phyloP scores from a whole-genome alignment of 2,797 vertebrate species.

The Sebastolobus alascanus region DNA sequence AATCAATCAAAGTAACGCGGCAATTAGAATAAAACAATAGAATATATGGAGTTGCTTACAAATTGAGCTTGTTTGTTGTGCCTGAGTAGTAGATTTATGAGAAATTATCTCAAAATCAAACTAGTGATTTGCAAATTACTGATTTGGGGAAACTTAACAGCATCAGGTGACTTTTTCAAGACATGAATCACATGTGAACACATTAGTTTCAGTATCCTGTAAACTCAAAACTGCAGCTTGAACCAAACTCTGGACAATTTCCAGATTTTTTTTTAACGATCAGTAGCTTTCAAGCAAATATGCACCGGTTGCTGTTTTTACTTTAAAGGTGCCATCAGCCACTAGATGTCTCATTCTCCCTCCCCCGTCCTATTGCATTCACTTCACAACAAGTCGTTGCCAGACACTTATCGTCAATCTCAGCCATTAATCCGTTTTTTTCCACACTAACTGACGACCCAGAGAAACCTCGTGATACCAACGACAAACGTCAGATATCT shows the following conservation, averaged over 20 bases:
- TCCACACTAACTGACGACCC: too few relatives aligned
- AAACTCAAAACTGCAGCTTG: not conserved
- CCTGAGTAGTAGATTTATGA: not conserved
- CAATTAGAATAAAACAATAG: not conserved
- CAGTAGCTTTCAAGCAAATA: not conserved
- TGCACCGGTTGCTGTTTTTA: not conserved
- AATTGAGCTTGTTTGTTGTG: not conserved
- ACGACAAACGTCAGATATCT: too few relatives aligned
- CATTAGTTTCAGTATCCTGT: not conserved
- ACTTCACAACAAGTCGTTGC: too few relatives aligned
- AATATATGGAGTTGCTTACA: not conserved
- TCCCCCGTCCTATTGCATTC: too few relatives aligned
- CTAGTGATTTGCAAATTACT: not conserved
- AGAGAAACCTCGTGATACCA: too few relatives aligned
- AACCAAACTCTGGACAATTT: not conserved
- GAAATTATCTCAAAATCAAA: too few relatives aligned
- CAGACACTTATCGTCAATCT: too few relatives aligned
- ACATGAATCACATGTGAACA: not conserved
- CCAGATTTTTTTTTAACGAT: not conserved
- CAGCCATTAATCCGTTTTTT: too few relatives aligned
- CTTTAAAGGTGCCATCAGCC: too few relatives aligned
- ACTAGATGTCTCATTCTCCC: too few relatives aligned
- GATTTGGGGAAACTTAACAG: not conserved
- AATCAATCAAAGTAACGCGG: constrained; percentile 2
- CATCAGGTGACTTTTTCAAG: not conserved